phyloP scores from a whole-genome alignment of 2,888 invertebrate species.

The Dynastes grantii region DNA sequence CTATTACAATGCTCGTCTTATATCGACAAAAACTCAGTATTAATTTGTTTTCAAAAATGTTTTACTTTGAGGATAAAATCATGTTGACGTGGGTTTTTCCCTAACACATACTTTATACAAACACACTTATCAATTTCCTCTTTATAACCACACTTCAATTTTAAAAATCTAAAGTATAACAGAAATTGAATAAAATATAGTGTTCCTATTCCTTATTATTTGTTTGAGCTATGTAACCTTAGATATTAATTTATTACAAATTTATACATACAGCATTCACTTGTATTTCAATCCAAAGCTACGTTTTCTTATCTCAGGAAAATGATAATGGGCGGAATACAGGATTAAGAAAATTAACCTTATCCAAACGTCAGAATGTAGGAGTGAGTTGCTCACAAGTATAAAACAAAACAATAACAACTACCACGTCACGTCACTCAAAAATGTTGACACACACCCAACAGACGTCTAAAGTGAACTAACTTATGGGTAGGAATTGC shows the following conservation, averaged over 20 bases:
- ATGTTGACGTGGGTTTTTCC: slow-evolving; percentile 19
- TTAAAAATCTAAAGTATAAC: slow-evolving; percentile 1
- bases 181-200: neutral
- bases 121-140: slow-evolving; percentile 35
- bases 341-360: slow-evolving; percentile 14
- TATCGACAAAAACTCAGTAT: neutral
- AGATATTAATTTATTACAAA: neutral
- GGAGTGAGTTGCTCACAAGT: slow-evolving; percentile 9
- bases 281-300: neutral
- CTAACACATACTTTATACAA: slow-evolving; percentile 18
- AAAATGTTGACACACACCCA: slow-evolving; percentile 52
- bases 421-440: slow-evolving; percentile 43
- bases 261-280: neutral
- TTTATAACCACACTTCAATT: neutral
- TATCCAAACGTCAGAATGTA: neutral
- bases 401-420: slow-evolving; percentile 46
- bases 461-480: slow-evolving; percentile 63
- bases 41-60: neutral
- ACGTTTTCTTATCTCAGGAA: neutral
- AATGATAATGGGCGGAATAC: neutral
- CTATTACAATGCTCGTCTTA: neutral
- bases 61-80: neutral
- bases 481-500: slow-evolving; percentile 66
- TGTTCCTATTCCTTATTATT: too few relatives aligned
- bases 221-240: neutral